Evolutionary conservation across 2,888 invertebrate genomes (phyloP), one percentile per base, ranked within the genome.

Genomic region (Pteria penguin): DNA sequence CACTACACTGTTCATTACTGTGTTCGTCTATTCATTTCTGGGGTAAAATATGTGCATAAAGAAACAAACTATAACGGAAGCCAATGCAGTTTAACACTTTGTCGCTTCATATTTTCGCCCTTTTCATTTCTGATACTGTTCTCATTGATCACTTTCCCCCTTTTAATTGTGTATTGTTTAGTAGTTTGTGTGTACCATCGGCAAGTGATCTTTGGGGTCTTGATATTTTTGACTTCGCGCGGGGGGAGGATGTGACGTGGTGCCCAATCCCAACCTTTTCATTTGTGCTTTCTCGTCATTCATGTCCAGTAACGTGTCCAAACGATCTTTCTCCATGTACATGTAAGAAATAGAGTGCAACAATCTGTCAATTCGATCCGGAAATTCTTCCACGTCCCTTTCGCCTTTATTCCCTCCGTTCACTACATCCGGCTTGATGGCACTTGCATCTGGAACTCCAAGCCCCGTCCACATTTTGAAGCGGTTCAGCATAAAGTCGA

Each of bases 351-450:
- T 88, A 62, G 89, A 89, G 62, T 89, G 84, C 63, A 92, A 82
- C 31, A 92, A 86, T 61, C 87, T 84, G 79, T 92, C 92, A 55
- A 92, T 90, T 71, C 91, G 89, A 58, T 88, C 88, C 0, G 91
- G 90, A 75, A 92, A 90, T 61, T 89, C 76, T n/a, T 90, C 88
- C 18, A 90, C 84, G 65, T 84, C 80, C 24, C 81, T 82, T 45
- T 81, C 82, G 45, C 69, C 61, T 27, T 74, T 81, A 18, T 72
- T 73, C 54, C 76, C 70, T 24, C 80, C 82, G n/a, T 69, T 36
- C 27, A 82, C 66, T 29, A 83, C 80, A 18, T 80, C 82, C 2
- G 85, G 80, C 18, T 78, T 82, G 8, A 81, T 61, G 1, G 82
- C 80, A 22, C 75, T 79, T 4, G 62, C 72, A 45, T 67, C 75